Evolutionary conservation across 2,888 invertebrate genomes (phyloP), one percentile per base, ranked within the genome.

Genomic region (Lepidochitona cinerea): DNA sequence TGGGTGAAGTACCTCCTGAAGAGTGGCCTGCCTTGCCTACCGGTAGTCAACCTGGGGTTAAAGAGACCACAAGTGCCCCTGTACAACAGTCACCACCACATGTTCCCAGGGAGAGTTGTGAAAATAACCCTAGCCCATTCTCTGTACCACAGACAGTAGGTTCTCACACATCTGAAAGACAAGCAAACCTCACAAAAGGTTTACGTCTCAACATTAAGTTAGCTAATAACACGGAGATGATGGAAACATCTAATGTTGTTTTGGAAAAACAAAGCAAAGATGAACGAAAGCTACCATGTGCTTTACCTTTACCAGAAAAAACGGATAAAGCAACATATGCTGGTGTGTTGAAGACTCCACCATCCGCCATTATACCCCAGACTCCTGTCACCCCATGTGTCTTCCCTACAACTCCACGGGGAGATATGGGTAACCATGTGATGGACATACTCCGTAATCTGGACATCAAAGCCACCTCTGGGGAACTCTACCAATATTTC

Each of bases 361-460:
- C 80, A 36, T 79, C 81, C 37, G 32, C 54, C 12, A 33, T 71
- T 1, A 70, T 52, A 35, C 68, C 68, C 14, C 54, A 54, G 23
- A 69, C 86, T 0, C 86, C 86, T 18, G 81, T 83, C 75, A 87
- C 86, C 9, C 87, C 87, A 5, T 80, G 84, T 35, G 87, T 86
- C 26, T 86, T 85, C 71, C 79, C 81, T 29, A 70, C 32, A 5
- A 85, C 86, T 0, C 85, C 87, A 1, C 83, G 84, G 4, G 80
- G 79, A 18, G 86, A 86, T 14, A 77, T 83, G 6, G 83, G 85
- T 71, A 66, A 41, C 18, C 86, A 89, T 71, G 87, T 88, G 0
- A 79, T 88, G 36, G 88, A 87, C 36, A 81, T 89, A 35, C 81
- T 89, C 32, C 83, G 84, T 64, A 85, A 88, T 75, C 78, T 89